phyloP scores from a whole-genome alignment of 2,113 vertebrate species.

The Arvicanthis niloticus region DNA sequence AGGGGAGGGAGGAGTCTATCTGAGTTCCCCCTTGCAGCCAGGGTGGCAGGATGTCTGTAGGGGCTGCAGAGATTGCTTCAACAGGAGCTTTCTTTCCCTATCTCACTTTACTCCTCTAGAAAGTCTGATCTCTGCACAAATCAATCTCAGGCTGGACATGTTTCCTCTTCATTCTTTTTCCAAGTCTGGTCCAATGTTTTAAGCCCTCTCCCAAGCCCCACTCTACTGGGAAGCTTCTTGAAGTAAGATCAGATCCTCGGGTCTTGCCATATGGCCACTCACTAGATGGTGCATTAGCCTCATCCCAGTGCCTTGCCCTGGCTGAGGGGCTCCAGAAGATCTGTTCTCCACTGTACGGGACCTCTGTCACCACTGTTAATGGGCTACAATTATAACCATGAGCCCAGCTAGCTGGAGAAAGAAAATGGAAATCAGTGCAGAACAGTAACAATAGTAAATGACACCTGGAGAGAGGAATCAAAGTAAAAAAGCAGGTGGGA shows the following conservation, averaged over 20 bases:
- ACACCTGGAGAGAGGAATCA: neutral
- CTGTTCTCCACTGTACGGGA: neutral
- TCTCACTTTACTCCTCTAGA: neutral
- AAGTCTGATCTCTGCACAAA: neutral
- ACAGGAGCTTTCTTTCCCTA: neutral
- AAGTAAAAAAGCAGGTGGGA: neutral
- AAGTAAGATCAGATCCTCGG: neutral
- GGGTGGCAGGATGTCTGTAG: neutral
- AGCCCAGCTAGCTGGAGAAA: neutral
- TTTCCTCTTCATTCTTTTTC: neutral
- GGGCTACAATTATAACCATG: neutral
- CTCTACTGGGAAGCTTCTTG: neutral
- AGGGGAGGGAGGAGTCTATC: no score
- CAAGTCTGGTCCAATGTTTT: constrained; percentile 13
- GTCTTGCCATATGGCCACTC: neutral
- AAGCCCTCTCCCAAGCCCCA: neutral
- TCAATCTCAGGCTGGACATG: neutral
- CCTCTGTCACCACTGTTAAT: neutral
- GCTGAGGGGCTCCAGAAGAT: neutral
- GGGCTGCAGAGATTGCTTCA: neutral
- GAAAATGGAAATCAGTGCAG: neutral
- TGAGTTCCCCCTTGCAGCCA: neutral
- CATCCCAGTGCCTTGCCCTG: neutral
- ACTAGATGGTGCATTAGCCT: neutral
- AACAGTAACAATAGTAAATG: neutral